Base-by-base conservation (phyloP, 1,140 invertebrate species). In the Bombus polaris region DNA sequence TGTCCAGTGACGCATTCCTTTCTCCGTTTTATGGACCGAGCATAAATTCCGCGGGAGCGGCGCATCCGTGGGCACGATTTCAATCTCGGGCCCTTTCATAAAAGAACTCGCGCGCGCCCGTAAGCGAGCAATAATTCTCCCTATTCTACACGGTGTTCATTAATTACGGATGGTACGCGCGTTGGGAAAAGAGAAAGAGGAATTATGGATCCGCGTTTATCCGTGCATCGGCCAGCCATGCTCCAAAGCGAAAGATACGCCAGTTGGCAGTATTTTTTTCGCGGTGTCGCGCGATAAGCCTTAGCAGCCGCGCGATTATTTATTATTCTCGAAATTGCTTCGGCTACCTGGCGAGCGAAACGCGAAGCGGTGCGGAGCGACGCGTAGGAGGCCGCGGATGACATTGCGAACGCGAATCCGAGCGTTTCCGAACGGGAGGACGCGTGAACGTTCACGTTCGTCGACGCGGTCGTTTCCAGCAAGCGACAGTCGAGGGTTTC, bases 141-240 rank as follows among this genome's bases (percentile, higher is more conserved):
- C 91, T 92, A 94, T 93, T 94, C 91, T 94, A 92, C 89, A 89
- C 88, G 92, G 87, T 93, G 93, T 93, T 93, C 93, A 93, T 94
- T 94, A 94, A 94, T 94, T 94, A 91, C 93, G 85, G 70, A 77
- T 75, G 78, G 82, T 82, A 47, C 89, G 85, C 83, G 87, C 87
- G 86, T 74, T 79, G 91, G 89, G 74, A 83, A 90, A 92, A 92
- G 90, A 89, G 86, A 88, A 87, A 92, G 92, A 94, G 92, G 77
- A 94, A 94, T 94, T 93, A 93, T 93, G 93, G 91, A 93, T 92
- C 87, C 88, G 83, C 90, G 89, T 93, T 94, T 93, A 93, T 93
- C 87, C 93, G 92, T 88, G 91, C 91, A 93, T 93, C 86, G 91
- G 86, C 42, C 80, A 73, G 74, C 80, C 79, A 79, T 85, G 84